Conservation (phyloP, 1,140 invertebrate species). For the Penaeus indicus region DNA sequence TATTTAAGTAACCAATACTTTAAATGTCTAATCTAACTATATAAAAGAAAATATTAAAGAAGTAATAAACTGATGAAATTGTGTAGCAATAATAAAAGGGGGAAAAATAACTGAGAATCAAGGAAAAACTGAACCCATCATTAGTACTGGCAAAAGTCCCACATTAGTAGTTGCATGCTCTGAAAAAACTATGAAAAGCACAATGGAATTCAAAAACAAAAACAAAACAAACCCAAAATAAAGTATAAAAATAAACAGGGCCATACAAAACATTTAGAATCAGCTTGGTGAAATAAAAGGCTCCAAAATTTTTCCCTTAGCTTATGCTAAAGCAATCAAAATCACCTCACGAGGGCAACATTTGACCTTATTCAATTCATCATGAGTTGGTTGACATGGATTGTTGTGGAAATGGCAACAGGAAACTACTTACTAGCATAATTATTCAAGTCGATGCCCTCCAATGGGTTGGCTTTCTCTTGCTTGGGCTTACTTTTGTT, state of each 20-base stretch:
- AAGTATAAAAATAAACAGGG: conserved; percentile 6
- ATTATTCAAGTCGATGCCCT: conserved; percentile 75
- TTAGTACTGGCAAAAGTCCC: background rate
- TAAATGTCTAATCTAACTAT: no score
- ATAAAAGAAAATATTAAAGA: no score
- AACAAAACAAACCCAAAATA: conserved; percentile 26
- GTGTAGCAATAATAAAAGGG: background rate
- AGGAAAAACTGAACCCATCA: background rate
- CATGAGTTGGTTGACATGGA: conserved; percentile 57
- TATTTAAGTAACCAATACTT: no score
- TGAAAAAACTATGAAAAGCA: conserved; percentile 31
- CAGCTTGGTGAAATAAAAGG: conserved; percentile 65
- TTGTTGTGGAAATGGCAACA: conserved; percentile 61
- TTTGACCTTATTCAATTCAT: conserved; percentile 51
- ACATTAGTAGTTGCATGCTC: conserved; percentile 51
- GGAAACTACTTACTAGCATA: conserved; percentile 72
- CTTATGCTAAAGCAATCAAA: conserved; percentile 61
- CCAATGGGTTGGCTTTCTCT: conserved; percentile 72
- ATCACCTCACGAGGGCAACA: conserved; percentile 38
- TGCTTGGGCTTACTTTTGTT: conserved; percentile 73
- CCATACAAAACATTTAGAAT: conserved; percentile 32
- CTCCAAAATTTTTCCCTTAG: conserved; percentile 56
- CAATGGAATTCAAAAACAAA: conserved; percentile 12
- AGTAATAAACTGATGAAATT: no score
- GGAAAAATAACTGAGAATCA: background rate